Evolutionary conservation across 2,888 invertebrate species (phyloP).

Genomic region (Ceriagrion tenellum): DNA sequence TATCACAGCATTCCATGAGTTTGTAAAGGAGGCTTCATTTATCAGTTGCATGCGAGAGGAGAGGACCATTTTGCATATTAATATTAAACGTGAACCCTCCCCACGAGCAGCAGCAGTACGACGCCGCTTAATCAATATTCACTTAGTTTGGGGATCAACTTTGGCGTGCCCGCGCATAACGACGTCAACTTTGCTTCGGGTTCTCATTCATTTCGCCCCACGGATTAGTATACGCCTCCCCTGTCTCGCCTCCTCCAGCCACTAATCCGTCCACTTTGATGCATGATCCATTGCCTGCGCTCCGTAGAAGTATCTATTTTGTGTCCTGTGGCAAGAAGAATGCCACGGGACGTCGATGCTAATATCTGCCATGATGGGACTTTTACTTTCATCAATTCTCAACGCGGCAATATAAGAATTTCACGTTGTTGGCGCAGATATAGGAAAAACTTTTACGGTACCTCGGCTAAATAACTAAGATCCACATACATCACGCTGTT

Average conservation of each 20-base stretch:
- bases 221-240: background rate
- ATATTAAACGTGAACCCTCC: slow-evolving; percentile 1
- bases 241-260: background rate
- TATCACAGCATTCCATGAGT: background rate
- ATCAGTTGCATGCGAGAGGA: background rate
- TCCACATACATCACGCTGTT: no score
- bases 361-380: no score
- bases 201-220: slow-evolving; percentile 9
- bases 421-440: no score
- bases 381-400: no score
- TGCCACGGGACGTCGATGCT: no score
- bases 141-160: slow-evolving; percentile 4
- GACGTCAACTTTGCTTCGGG: background rate
- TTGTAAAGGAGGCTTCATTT: background rate
- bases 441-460: no score
- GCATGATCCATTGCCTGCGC: background rate
- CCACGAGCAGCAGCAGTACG: background rate
- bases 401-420: no score
- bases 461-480: no score
- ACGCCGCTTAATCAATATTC: background rate
- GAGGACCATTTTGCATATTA: background rate
- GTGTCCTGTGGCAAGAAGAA: no score
- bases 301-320: background rate
- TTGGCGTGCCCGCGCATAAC: slow-evolving; percentile 17
- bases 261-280: background rate